These are phyloP conservation scores for Chrysopa pallens DNA, from an alignment of 1,140 invertebrate genomes.

Conservation along the genomic window DNA sequence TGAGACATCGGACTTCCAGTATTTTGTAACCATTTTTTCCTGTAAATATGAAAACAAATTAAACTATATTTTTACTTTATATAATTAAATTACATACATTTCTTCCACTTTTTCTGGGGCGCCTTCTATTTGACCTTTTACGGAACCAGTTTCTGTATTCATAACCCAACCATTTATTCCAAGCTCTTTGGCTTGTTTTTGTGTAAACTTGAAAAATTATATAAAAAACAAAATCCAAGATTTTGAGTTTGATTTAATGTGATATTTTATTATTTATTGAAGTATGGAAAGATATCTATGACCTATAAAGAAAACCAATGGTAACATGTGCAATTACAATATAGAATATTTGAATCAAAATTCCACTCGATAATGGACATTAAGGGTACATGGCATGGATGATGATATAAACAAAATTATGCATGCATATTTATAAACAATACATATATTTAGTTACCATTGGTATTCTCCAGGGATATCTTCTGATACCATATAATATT, in stretches of 20 bases:
- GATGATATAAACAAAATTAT: too few species aligned
- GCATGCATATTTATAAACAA: too few species aligned
- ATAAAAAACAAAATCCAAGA: too few species aligned
- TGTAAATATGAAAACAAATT: constrained; percentile 19
- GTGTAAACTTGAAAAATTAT: constrained; percentile 34
- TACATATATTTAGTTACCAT: too few species aligned
- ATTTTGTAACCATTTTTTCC: constrained; percentile 48
- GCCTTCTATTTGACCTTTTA: constrained; percentile 51
- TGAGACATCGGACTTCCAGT: constrained; percentile 46
- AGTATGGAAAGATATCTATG: too few species aligned
- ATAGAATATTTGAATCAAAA: background rate
- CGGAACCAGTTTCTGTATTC: constrained; percentile 53
- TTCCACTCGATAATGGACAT: background rate
- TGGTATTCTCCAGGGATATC: too few species aligned
- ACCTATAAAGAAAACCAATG: too few species aligned
- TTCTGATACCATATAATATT: too few species aligned
- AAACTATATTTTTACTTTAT: constrained; percentile 1
- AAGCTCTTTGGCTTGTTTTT: constrained; percentile 41
- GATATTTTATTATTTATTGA: too few species aligned
- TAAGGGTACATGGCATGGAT: too few species aligned
- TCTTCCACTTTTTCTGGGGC: constrained; percentile 33
- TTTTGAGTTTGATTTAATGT: too few species aligned
- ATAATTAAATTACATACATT: constrained; percentile 37
- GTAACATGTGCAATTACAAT: background rate
- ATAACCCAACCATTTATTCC: constrained; percentile 55